Conservation (phyloP, 2,113 vertebrate genomes). For the Solea solea region DNA sequence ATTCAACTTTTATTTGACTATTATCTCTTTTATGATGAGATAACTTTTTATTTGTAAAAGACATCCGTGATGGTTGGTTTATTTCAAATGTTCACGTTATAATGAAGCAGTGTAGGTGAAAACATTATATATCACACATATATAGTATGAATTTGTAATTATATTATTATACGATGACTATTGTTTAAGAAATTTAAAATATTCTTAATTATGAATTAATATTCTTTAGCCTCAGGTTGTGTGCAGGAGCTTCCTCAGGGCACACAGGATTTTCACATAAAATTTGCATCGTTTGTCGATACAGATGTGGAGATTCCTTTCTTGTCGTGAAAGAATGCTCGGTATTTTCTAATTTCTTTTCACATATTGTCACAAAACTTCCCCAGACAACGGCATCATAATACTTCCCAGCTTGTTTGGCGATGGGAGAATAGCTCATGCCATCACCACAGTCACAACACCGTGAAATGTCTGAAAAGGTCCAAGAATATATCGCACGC, state of each 20-base stretch:
- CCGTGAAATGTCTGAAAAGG: slow-evolving; percentile 62
- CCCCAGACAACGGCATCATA: slow-evolving; percentile 46
- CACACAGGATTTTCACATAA: neutral
- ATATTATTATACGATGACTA: too few relatives aligned
- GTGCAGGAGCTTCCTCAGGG: neutral
- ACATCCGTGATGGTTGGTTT: too few relatives aligned
- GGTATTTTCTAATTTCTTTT: slow-evolving; percentile 23
- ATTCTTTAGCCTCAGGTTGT: neutral
- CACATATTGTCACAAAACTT: slow-evolving; percentile 3
- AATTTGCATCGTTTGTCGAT: slow-evolving; percentile 6
- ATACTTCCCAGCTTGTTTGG: slow-evolving; percentile 61
- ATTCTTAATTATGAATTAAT: too few relatives aligned
- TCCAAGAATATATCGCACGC: slow-evolving; percentile 65
- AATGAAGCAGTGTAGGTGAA: too few relatives aligned
- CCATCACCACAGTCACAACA: slow-evolving; percentile 57
- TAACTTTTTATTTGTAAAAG: too few relatives aligned
- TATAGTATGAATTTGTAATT: too few relatives aligned
- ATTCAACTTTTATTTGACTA: too few relatives aligned
- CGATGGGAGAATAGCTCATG: slow-evolving; percentile 54
- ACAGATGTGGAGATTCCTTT: slow-evolving; percentile 18
- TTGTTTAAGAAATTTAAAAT: too few relatives aligned
- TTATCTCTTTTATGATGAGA: too few relatives aligned
- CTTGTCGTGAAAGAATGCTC: slow-evolving; percentile 19
- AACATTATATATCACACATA: too few relatives aligned
- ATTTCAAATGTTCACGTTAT: too few relatives aligned